Conservation (phyloP, 1,140 invertebrate genomes). For the Rhysida immarginata region DNA sequence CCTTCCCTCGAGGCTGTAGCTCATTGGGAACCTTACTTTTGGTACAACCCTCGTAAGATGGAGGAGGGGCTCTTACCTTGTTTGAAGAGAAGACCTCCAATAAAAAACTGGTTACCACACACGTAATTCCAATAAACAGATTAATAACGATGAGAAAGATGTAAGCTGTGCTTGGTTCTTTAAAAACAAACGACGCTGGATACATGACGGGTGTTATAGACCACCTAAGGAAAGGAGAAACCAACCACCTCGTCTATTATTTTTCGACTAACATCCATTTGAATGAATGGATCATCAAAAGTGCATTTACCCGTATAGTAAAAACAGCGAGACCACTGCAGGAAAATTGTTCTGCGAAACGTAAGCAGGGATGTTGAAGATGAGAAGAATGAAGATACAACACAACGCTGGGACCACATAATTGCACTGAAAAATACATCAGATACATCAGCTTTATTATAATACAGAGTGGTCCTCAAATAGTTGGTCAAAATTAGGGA, state of each 20-base stretch:
- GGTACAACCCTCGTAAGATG: too few relatives aligned
- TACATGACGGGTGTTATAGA: constrained; percentile 31
- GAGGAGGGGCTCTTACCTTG: too few relatives aligned
- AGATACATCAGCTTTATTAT: constrained; percentile 20
- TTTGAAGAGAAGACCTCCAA: too few relatives aligned
- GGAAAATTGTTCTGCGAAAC: constrained; percentile 18
- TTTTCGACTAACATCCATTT: constrained; percentile 3
- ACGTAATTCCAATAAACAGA: constrained; percentile 35
- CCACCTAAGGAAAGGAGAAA: too few relatives aligned
- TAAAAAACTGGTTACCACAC: too few relatives aligned
- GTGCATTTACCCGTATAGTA: constrained; percentile 26
- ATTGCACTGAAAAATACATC: constrained; percentile 24
- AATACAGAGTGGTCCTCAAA: too few relatives aligned
- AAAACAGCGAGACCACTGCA: constrained; percentile 17
- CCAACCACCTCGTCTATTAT: constrained; percentile 12
- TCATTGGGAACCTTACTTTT: too few relatives aligned
- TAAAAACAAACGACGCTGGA: constrained; percentile 25
- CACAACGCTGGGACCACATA: too few relatives aligned
- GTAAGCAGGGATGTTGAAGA: constrained; percentile 26
- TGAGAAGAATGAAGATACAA: too few relatives aligned
- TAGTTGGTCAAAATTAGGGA: too few relatives aligned
- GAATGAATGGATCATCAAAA: too few relatives aligned
- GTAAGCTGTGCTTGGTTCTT: constrained; percentile 28
- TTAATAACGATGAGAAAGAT: constrained; percentile 32
- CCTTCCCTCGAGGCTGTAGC: too few relatives aligned